Conservation (phyloP, 2,113 vertebrate species). For the Percopsis transmontana region DNA sequence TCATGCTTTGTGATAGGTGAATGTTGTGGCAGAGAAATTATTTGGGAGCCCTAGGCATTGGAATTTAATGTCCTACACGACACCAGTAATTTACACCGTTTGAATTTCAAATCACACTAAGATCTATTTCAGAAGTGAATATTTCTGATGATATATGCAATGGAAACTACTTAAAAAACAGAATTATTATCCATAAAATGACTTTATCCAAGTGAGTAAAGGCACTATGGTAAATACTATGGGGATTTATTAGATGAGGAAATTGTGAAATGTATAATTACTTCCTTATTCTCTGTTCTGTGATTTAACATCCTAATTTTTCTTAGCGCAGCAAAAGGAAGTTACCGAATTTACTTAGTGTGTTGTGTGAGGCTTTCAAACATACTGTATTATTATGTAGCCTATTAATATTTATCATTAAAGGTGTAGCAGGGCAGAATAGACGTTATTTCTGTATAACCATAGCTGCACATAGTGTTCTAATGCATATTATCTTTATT, state of each 20-base stretch:
- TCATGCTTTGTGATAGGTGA: no score
- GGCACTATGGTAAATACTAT: not conserved
- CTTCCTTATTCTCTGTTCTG: not conserved
- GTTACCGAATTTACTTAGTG: not conserved
- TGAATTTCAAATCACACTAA: no score
- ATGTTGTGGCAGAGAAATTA: no score
- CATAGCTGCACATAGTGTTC: not conserved
- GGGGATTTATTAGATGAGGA: not conserved
- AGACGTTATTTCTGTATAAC: not conserved
- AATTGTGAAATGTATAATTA: not conserved
- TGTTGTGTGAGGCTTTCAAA: not conserved
- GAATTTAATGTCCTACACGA: no score
- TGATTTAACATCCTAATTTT: not conserved
- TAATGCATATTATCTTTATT: not conserved
- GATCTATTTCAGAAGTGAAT: not conserved
- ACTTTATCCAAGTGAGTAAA: not conserved
- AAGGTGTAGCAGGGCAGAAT: constrained; percentile 13
- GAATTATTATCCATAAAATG: not conserved
- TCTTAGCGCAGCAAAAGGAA: not conserved
- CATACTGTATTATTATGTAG: constrained; percentile 32
- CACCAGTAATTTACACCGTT: no score
- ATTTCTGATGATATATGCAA: not conserved
- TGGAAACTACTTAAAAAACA: not conserved
- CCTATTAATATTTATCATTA: constrained; percentile 1
- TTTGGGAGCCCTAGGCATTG: no score